phyloP scores from a whole-genome alignment of 2,888 invertebrate species.

The Nomada hirtipes region DNA sequence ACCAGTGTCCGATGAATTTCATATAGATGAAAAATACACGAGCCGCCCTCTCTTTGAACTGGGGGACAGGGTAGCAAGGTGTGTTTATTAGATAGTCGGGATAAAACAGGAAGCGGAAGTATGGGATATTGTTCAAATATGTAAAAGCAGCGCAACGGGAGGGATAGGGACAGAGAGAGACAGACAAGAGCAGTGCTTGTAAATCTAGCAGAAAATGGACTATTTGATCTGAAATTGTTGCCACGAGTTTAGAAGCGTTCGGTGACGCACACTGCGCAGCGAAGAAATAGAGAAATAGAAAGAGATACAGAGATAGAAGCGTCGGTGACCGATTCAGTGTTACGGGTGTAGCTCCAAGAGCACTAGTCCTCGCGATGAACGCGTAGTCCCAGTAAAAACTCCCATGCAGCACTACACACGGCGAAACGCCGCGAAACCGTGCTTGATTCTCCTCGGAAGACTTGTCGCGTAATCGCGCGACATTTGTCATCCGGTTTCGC shows the following conservation, averaged over 20 bases:
- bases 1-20: constrained; percentile 56
- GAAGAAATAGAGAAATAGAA: too few species aligned
- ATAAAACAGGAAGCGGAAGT: background rate
- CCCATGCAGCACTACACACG: constrained; percentile 18
- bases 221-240: too few species aligned
- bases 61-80: constrained; percentile 7
- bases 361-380: too few species aligned
- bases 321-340: too few species aligned
- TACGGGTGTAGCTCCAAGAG: too few species aligned
- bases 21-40: constrained; percentile 40
- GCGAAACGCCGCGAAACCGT: constrained; percentile 43
- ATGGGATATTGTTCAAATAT: background rate
- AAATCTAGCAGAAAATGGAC: background rate
- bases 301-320: too few species aligned
- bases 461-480: constrained; percentile 70
- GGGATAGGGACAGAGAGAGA: background rate
- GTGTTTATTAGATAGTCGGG: constrained; percentile 28
- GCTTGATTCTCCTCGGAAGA: constrained; percentile 60
- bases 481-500: constrained; percentile 69
- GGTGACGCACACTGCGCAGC: too few species aligned
- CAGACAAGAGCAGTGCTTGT: background rate
- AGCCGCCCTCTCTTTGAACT: constrained; percentile 1
- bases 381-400: background rate
- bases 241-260: too few species aligned
- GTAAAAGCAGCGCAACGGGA: too few species aligned